These are phyloP conservation scores for Dysidea cf. avara DNA, from an alignment of 37 sponge, comb jelly and placozoan species.

Conservation along the genomic window DNA sequence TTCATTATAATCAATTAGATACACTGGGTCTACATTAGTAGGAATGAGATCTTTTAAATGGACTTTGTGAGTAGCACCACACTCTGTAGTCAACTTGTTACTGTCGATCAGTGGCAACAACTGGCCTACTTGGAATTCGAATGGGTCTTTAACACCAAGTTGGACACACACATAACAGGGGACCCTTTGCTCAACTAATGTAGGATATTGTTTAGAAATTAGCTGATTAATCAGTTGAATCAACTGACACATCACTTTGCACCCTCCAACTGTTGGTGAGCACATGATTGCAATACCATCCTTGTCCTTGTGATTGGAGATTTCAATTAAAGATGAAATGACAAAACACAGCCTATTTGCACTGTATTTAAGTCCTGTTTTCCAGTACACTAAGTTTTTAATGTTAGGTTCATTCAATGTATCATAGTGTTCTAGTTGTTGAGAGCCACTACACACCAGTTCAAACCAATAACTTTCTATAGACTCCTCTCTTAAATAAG, in stretches of 20 bases:
- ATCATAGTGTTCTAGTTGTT: no score
- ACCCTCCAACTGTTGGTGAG: constrained; percentile 46
- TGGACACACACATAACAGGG: constrained; percentile 70
- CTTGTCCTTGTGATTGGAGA: constrained; percentile 17
- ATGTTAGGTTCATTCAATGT: no score
- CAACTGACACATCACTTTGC: constrained; percentile 62
- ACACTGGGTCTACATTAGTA: constrained; percentile 58
- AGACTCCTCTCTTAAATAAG: no score
- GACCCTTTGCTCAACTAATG: constrained; percentile 44
- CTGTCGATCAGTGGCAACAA: constrained; percentile 24
- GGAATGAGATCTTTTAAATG: constrained; percentile 85
- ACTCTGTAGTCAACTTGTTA: constrained; percentile 39
- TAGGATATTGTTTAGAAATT: constrained; percentile 77
- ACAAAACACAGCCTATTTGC: constrained; percentile 39
- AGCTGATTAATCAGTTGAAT: constrained; percentile 66
- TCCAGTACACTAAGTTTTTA: constrained; percentile 78
- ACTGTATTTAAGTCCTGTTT: constrained; percentile 47
- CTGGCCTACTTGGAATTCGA: constrained; percentile 40
- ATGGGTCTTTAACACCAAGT: constrained; percentile 14
- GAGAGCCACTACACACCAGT: no score
- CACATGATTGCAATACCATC: constrained; percentile 61
- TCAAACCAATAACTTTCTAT: no score
- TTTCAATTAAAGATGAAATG: constrained; percentile 67
- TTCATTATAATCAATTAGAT: constrained; percentile 58
- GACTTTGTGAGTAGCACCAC: constrained; percentile 55